Evolutionary conservation across 2,797 vertebrate genomes (phyloP).

Genomic region (Tauraco hartlaubi): DNA sequence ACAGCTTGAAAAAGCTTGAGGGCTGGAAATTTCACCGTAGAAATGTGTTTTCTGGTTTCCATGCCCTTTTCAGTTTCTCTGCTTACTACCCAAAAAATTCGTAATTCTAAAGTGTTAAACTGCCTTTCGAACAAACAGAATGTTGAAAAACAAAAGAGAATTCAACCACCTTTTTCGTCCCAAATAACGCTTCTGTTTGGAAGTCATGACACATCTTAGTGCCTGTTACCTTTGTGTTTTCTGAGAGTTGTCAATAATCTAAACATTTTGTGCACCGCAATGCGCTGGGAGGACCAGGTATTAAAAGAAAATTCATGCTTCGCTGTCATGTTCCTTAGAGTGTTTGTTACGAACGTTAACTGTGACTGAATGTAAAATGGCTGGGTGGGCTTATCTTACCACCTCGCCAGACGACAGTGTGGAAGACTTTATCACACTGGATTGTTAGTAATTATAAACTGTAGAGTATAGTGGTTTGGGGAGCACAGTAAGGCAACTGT

Average conservation of each 20-base stretch:
- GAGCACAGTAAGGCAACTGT: not conserved
- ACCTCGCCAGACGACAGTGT: no score
- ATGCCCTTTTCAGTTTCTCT: not conserved
- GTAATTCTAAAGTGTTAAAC: not conserved
- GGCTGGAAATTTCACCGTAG: not conserved
- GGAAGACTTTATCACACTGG: not conserved
- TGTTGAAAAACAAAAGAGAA: not conserved
- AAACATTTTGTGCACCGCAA: not conserved
- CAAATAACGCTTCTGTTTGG: not conserved
- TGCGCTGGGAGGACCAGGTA: not conserved
- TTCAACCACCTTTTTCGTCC: not conserved
- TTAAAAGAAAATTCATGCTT: not conserved
- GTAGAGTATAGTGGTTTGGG: not conserved
- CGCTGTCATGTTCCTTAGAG: not conserved
- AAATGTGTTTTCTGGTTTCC: not conserved
- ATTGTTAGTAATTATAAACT: not conserved
- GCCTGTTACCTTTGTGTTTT: not conserved
- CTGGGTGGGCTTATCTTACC: not conserved
- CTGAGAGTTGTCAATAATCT: not conserved
- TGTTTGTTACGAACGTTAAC: not conserved
- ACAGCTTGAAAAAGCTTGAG: not conserved
- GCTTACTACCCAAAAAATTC: not conserved
- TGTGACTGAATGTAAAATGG: not conserved
- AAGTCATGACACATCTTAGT: not conserved
- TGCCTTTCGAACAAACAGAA: not conserved